Conservation (phyloP, 2,797 vertebrate species). For the Macropus fuliginosus region DNA sequence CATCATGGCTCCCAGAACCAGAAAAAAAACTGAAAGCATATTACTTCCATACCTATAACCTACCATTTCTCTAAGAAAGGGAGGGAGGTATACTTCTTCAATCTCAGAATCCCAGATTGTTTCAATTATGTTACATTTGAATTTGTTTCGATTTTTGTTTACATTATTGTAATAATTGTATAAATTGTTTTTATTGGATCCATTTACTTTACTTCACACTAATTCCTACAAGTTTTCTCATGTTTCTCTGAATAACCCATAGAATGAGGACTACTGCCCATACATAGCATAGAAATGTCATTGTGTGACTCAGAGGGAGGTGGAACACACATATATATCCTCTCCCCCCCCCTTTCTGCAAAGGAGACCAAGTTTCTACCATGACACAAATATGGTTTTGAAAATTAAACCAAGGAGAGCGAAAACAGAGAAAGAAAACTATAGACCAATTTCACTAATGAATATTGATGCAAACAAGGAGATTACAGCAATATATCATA, state of each 20-base stretch:
- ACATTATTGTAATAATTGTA: neutral
- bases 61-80: neutral
- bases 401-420: neutral
- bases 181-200: neutral
- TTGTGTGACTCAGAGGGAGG: neutral
- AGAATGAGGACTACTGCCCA: too few species aligned
- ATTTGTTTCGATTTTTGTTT: neutral
- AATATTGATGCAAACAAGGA: neutral
- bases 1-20: too few species aligned
- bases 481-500: neutral
- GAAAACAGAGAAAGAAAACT: neutral
- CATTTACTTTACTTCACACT: neutral
- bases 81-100: neutral
- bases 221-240: neutral
- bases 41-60: neutral
- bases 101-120: neutral
- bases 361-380: neutral
- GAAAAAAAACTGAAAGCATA: too few species aligned
- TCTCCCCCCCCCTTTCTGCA: neutral
- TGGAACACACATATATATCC: neutral
- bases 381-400: neutral
- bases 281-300: neutral
- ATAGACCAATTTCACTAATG: neutral
- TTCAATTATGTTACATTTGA: neutral
- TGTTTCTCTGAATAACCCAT: neutral